Evolutionary conservation across 2,888 invertebrate species (phyloP), one percentile per base, ranked within the genome.

Genomic region (Rhyacophila evoluta): DNA sequence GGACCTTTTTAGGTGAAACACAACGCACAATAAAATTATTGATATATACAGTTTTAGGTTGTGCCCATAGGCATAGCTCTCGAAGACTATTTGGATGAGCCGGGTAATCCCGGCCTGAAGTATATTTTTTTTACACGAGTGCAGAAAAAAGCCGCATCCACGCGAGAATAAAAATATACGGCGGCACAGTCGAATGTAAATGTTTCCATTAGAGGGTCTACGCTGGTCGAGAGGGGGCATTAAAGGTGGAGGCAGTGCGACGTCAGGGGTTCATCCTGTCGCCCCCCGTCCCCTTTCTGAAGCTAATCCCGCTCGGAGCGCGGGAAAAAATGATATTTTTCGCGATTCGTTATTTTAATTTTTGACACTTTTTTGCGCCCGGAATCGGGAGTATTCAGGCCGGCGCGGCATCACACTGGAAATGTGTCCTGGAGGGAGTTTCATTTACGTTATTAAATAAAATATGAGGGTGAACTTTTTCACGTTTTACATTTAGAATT

Each of bases 261-360:
- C 67, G 74, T 10, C 38, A 27, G 75, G 69, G 76, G 67, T 29
- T 37, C 12, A 29, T 15, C 29, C 41, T 10, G 12, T n/a, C n/a
- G n/a, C 75, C 69, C 73, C 76, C 11, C 19, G 72, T 27, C 75
- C 71, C 74, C 10, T 33, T 37, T 15, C 74, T 74, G 37, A 77
- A 72, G 79, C 81, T 79, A 77, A 81, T 79, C 79, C 81, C 81
- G 69, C 78, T 78, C 77, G 73, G 77, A 69, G 73, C 72, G 67
- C 75, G 36, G 80, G 77, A 79, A 77, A 80, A 77, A 77, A 75
- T 74, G 76, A 80, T 79, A 81, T 81, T 81, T 80, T 77, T 77
- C 75, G 80, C 79, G 79, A 79, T 81, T 79, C 82, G 82, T 82
- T 82, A 82, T 82, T 82, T 82, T 82, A 82, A 81, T 82, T 82